Evolutionary conservation across 2,888 invertebrate genomes (phyloP).

Genomic region (Hofmannophila pseudospretella): DNA sequence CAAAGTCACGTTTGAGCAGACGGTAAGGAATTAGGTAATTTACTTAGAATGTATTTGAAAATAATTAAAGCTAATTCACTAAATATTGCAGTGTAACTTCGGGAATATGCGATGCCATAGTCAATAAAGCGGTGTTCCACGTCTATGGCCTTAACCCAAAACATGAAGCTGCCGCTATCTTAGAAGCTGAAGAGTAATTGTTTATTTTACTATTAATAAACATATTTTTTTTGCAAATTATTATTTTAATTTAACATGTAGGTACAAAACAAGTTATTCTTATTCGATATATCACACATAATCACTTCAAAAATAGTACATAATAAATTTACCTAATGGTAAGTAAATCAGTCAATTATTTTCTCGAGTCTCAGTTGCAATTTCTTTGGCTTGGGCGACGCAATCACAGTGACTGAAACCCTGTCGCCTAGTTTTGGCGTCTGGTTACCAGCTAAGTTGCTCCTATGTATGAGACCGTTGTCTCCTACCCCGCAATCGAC

Average conservation of each 20-base stretch:
- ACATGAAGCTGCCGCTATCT: constrained; percentile 31
- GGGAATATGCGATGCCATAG: constrained; percentile 69
- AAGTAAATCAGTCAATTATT: constrained; percentile 47
- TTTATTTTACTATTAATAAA: neutral
- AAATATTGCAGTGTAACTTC: constrained; percentile 56
- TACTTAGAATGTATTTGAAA: too few relatives aligned
- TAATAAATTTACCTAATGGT: constrained; percentile 9
- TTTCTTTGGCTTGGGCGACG: constrained; percentile 76
- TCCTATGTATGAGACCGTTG: constrained; percentile 83
- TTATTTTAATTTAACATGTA: neutral
- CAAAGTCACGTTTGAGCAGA: constrained; percentile 45
- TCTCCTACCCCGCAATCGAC: constrained; percentile 89
- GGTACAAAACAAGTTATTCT: neutral
- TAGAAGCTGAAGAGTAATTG: constrained; percentile 48
- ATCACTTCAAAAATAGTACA: constrained; percentile 12
- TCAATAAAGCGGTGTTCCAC: constrained; percentile 66
- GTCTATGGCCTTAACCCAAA: constrained; percentile 52
- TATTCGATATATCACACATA: neutral
- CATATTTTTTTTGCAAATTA: neutral
- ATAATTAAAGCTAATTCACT: neutral
- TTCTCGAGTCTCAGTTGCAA: constrained; percentile 74
- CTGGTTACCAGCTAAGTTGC: constrained; percentile 71
- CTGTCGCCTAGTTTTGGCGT: constrained; percentile 82
- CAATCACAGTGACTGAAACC: constrained; percentile 81
- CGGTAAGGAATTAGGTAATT: constrained; percentile 30